These are phyloP conservation scores for Gymnodraco acuticeps DNA, from an alignment of 2,797 vertebrate genomes.

Conservation along the genomic window DNA sequence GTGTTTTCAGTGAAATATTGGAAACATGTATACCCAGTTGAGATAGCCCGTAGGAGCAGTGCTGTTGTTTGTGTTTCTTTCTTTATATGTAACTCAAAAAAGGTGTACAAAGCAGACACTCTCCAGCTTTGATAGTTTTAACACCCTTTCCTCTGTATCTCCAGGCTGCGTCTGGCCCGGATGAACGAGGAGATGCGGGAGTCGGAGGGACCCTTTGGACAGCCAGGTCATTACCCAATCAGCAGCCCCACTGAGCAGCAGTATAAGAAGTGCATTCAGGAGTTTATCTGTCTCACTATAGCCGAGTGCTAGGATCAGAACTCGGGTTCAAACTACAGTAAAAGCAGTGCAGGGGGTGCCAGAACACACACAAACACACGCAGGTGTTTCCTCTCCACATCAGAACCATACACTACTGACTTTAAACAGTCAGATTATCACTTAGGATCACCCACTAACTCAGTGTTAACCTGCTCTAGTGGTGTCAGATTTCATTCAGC, in stretches of 20 bases:
- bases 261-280: conserved; percentile 97
- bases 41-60: too few species aligned
- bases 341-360: conserved; percentile 56
- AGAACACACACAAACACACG: conserved; percentile 12
- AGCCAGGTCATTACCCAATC: conserved; percentile 92
- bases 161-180: conserved; percentile 93
- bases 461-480: conserved; percentile 29
- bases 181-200: conserved; percentile 99
- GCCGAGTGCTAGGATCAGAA: conserved; percentile 88
- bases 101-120: too few species aligned
- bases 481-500: conserved; percentile 62
- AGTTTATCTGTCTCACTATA: conserved; percentile 97
- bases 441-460: conserved; percentile 60
- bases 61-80: too few species aligned
- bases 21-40: too few species aligned
- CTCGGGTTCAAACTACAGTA: conserved; percentile 22
- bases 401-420: conserved; percentile 5
- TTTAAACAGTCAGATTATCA: conserved; percentile 14
- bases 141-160: background rate
- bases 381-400: conserved; percentile 19
- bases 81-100: too few species aligned
- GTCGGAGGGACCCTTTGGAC: conserved; percentile 92
- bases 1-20: too few species aligned
- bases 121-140: background rate
- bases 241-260: conserved; percentile 97